A percentile compares a stretch with the other conserved stretches of the same genome.
Evolutionary conservation across 2,113 vertebrate genomes (phyloP).

Genomic region (Cavia porcellus): DNA sequence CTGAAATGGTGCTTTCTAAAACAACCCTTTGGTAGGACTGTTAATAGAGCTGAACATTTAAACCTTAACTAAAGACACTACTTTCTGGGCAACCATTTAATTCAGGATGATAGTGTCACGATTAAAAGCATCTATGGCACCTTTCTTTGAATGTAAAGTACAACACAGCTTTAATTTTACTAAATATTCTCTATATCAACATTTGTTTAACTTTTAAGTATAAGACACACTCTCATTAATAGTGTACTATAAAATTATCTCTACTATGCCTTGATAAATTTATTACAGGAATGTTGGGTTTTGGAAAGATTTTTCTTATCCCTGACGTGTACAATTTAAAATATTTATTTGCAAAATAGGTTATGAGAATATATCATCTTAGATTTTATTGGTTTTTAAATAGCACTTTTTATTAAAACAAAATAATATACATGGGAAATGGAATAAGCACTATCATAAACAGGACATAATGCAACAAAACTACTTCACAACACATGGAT

Average conservation of each 20-base stretch:
- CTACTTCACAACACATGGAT: slow-evolving; percentile 58
- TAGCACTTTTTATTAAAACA: background rate
- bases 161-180: slow-evolving; percentile 62
- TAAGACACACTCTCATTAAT: slow-evolving; percentile 53
- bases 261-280: slow-evolving; percentile 62
- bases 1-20: slow-evolving; percentile 57
- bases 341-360: slow-evolving; percentile 62
- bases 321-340: slow-evolving; percentile 73
- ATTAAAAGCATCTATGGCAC: slow-evolving; percentile 77
- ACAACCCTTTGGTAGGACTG: slow-evolving; percentile 47
- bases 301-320: slow-evolving; percentile 42
- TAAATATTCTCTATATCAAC: slow-evolving; percentile 58
- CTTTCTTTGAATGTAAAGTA: slow-evolving; percentile 76
- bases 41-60: slow-evolving; percentile 66
- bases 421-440: slow-evolving; percentile 15
- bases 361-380: slow-evolving; percentile 49
- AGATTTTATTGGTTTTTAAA: slow-evolving; percentile 31
- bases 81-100: slow-evolving; percentile 72
- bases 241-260: background rate
- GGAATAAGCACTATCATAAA: slow-evolving; percentile 36
- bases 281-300: slow-evolving; percentile 48
- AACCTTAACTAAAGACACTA: slow-evolving; percentile 13
- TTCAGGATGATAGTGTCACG: slow-evolving; percentile 69
- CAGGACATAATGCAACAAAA: background rate
- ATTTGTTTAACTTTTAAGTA: slow-evolving; percentile 61